Percentiles rank a stretch among this genome's conserved stretches.
phyloP scores from a whole-genome alignment of 2,888 invertebrate species.

The Argyresthia albistria region DNA sequence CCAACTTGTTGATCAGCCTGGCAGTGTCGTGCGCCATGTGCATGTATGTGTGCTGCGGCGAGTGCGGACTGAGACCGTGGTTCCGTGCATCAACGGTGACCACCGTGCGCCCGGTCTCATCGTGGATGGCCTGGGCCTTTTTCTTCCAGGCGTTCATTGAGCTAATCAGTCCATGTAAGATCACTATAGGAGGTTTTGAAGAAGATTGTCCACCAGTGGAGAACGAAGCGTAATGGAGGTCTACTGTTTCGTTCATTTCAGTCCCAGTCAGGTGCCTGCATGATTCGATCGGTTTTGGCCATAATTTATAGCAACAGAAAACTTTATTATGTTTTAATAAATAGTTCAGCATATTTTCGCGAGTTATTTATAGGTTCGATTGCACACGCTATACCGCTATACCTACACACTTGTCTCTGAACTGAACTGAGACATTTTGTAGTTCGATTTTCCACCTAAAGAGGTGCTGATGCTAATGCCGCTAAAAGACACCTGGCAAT shows the following conservation, averaged over 20 bases:
- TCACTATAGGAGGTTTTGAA: constrained; percentile 76
- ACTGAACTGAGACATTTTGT: too few relatives aligned
- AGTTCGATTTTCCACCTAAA: too few relatives aligned
- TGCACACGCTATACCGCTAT: too few relatives aligned
- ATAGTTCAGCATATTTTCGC: too few relatives aligned
- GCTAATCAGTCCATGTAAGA: constrained; percentile 93
- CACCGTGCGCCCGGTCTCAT: constrained; percentile 79
- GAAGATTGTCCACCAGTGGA: constrained; percentile 34
- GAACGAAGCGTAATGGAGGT: constrained; percentile 77
- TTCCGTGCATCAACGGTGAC: constrained; percentile 92
- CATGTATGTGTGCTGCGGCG: constrained; percentile 79
- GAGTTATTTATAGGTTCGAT: too few relatives aligned
- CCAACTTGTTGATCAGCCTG: constrained; percentile 75
- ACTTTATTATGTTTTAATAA: too few relatives aligned
- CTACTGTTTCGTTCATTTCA: constrained; percentile 75
- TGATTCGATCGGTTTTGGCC: too few relatives aligned
- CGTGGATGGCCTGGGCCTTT: constrained; percentile 82
- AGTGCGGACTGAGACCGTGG: constrained; percentile 95
- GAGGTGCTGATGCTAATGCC: too few relatives aligned
- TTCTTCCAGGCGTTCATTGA: constrained; percentile 95
- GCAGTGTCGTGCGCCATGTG: constrained; percentile 77
- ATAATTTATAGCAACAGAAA: too few relatives aligned
- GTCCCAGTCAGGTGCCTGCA: too few relatives aligned
- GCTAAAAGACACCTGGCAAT: too few relatives aligned
- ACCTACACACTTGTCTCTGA: too few relatives aligned